Conservation (phyloP, 2,113 vertebrate genomes). For the Chunga burmeisteri region DNA sequence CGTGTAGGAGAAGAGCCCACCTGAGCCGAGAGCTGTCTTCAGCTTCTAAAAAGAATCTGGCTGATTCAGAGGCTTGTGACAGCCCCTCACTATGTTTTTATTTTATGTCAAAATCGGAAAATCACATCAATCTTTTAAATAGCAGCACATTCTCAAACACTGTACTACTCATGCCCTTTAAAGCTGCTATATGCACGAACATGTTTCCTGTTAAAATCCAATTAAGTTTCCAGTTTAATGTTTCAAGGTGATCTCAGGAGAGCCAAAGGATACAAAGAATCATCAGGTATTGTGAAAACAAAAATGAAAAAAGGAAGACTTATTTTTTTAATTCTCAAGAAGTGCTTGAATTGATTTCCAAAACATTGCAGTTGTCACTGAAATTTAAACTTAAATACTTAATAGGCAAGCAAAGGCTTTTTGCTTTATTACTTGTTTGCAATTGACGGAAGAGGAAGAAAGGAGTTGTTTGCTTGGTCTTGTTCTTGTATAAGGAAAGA, state of each 20-base stretch:
- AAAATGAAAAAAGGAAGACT: background rate
- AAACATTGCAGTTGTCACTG: background rate
- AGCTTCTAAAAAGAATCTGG: constrained; percentile 13
- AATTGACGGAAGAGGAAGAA: background rate
- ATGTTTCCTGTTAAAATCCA: background rate
- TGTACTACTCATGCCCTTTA: background rate
- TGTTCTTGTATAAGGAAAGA: background rate
- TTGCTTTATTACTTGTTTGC: background rate
- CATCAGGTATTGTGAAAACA: background rate
- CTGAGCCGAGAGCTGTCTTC: constrained; percentile 47
- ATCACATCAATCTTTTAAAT: constrained; percentile 15
- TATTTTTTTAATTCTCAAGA: background rate
- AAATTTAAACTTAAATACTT: background rate
- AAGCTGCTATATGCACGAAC: background rate
- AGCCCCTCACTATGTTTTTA: constrained; percentile 15
- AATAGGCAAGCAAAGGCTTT: background rate
- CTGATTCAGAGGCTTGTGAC: constrained; percentile 44
- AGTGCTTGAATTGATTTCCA: background rate
- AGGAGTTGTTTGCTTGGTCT: background rate
- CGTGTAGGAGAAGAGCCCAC: background rate
- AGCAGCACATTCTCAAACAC: constrained; percentile 1
- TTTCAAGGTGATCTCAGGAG: background rate
- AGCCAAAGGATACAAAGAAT: background rate
- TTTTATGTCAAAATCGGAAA: constrained; percentile 36
- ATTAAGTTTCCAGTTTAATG: background rate